phyloP scores from a whole-genome alignment of 2,113 vertebrate genomes.

The Nanorana parkeri region DNA sequence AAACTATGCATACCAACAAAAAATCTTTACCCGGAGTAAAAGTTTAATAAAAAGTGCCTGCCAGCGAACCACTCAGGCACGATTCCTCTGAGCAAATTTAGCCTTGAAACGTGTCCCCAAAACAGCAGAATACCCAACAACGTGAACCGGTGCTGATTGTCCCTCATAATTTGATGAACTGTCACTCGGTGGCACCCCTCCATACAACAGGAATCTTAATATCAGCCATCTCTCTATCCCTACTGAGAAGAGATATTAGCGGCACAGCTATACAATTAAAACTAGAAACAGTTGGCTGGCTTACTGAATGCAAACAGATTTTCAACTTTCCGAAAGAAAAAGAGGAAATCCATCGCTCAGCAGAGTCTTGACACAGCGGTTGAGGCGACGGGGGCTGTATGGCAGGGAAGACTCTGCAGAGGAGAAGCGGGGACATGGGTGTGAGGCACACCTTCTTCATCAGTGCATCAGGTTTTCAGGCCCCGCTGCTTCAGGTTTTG shows the following conservation, averaged over 20 bases:
- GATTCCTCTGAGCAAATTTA: no score
- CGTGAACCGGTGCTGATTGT: not conserved
- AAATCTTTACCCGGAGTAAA: no score
- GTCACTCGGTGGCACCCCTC: not conserved
- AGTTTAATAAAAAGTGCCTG: no score
- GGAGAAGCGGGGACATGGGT: not conserved
- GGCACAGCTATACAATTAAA: constrained; percentile 43
- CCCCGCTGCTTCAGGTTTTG: constrained; percentile 41
- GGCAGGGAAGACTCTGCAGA: not conserved
- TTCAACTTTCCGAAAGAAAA: not conserved
- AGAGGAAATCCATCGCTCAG: constrained; percentile 27
- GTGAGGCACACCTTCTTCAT: not conserved
- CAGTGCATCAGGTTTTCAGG: constrained; percentile 4
- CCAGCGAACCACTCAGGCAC: no score
- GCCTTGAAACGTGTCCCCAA: no score
- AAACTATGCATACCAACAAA: no score
- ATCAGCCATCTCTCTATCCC: not conserved
- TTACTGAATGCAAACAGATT: constrained; percentile 43
- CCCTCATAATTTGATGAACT: constrained; percentile 2
- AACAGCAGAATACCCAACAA: no score
- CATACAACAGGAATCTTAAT: no score
- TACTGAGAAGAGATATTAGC: constrained; percentile 40
- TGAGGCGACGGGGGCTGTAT: not conserved
- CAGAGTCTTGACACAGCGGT: not conserved
- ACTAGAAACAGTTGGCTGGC: constrained; percentile 40